Evolutionary conservation across 2,113 vertebrate species (phyloP).

Genomic region (Progne subis): DNA sequence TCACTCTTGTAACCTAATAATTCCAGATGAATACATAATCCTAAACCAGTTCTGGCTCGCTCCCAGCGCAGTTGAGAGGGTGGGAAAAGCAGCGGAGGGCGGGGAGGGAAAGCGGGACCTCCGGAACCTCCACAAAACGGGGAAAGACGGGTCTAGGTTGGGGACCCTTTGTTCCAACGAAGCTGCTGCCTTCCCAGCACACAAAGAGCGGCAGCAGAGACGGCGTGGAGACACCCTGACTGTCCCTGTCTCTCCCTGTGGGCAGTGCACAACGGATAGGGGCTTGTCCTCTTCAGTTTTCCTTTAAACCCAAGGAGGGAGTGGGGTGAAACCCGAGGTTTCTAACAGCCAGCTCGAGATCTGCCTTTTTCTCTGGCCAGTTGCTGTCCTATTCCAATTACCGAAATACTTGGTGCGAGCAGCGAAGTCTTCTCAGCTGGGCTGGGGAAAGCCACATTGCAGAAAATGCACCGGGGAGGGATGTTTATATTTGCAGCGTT

Average conservation of each 20-base stretch:
- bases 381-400: background rate
- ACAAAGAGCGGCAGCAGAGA: background rate
- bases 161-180: background rate
- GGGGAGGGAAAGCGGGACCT: background rate
- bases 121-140: background rate
- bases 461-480: background rate
- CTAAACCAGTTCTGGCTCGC: constrained; percentile 31
- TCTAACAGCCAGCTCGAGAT: background rate
- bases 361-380: background rate
- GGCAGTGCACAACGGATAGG: background rate
- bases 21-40: constrained; percentile 58
- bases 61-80: constrained; percentile 11
- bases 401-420: background rate
- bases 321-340: background rate
- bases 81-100: constrained; percentile 26
- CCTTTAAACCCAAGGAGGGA: background rate
- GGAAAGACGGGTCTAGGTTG: background rate
- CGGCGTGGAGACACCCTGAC: background rate
- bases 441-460: background rate
- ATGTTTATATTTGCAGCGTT: background rate
- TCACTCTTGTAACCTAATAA: constrained; percentile 53
- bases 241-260: background rate
- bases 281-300: background rate
- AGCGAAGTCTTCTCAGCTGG: background rate
- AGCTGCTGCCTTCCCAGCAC: background rate